Evolutionary conservation across 2,888 invertebrate genomes (phyloP).

Genomic region (Agonum fuliginosum): DNA sequence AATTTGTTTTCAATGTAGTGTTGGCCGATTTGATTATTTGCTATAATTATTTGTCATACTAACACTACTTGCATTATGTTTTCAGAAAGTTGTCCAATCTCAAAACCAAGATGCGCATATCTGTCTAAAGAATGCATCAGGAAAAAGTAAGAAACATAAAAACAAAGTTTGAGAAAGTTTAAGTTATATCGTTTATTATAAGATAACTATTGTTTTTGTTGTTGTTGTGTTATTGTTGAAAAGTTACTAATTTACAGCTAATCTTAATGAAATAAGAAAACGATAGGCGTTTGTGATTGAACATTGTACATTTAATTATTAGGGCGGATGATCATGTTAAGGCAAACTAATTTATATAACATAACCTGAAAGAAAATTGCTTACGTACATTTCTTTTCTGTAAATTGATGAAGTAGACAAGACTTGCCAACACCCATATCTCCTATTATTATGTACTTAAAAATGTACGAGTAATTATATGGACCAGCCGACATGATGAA

Average conservation of each 20-base stretch:
- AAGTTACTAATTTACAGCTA: neutral
- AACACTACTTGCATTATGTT: too few relatives aligned
- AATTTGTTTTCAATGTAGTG: too few relatives aligned
- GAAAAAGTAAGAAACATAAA: too few relatives aligned
- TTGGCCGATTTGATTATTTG: too few relatives aligned
- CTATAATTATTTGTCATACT: too few relatives aligned
- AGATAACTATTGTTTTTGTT: too few relatives aligned
- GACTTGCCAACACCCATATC: conserved; percentile 99
- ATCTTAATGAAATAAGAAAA: neutral
- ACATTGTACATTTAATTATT: neutral
- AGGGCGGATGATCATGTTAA: conserved; percentile 7
- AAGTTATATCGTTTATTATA: too few relatives aligned
- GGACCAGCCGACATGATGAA: conserved; percentile 93
- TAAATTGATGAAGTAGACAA: conserved; percentile 98
- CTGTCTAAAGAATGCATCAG: too few relatives aligned
- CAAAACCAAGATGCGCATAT: too few relatives aligned
- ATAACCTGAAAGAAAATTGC: conserved; percentile 41
- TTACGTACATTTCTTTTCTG: conserved; percentile 99
- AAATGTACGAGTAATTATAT: conserved; percentile 99
- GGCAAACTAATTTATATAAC: neutral
- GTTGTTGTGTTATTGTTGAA: neutral
- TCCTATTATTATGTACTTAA: conserved; percentile 99
- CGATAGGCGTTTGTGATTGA: conserved; percentile 26
- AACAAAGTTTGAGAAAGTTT: too few relatives aligned
- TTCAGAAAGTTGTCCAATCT: too few relatives aligned